phyloP scores from a whole-genome alignment of 92 coral and sea anemone species.

The Pocillopora meandrina region DNA sequence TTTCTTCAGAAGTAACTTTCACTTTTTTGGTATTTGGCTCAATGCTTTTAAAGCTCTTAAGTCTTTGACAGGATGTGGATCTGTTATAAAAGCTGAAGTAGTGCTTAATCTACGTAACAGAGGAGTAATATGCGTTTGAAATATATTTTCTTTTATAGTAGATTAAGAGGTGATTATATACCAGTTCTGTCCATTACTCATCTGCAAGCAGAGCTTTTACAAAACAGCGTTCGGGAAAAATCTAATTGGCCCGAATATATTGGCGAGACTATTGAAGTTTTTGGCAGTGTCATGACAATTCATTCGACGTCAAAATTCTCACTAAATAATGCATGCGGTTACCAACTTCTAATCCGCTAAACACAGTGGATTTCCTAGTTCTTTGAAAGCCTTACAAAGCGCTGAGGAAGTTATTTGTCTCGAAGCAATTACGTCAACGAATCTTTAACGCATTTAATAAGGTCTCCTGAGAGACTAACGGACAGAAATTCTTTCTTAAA shows the following conservation, averaged over 20 bases:
- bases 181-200: not conserved
- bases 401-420: not conserved
- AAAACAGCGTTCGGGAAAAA: not conserved
- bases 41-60: constrained; percentile 14
- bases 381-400: not conserved
- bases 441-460: constrained; percentile 4
- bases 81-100: constrained; percentile 1
- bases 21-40: constrained; percentile 11
- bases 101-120: constrained; percentile 21
- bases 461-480: constrained; percentile 14
- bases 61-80: constrained; percentile 23
- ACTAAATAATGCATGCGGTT: constrained; percentile 22
- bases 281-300: not conserved
- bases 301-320: not conserved
- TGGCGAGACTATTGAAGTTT: not conserved
- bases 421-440: constrained; percentile 4
- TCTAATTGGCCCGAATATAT: not conserved
- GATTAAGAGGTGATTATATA: not conserved
- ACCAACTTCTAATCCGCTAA: constrained; percentile 12
- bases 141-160: constrained; percentile 5
- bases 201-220: not conserved
- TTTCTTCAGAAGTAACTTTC: constrained; percentile 3
- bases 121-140: not conserved
- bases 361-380: not conserved
- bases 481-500: not conserved